Conservation (phyloP, 2,113 vertebrate genomes). For the Prinia subflava region DNA sequence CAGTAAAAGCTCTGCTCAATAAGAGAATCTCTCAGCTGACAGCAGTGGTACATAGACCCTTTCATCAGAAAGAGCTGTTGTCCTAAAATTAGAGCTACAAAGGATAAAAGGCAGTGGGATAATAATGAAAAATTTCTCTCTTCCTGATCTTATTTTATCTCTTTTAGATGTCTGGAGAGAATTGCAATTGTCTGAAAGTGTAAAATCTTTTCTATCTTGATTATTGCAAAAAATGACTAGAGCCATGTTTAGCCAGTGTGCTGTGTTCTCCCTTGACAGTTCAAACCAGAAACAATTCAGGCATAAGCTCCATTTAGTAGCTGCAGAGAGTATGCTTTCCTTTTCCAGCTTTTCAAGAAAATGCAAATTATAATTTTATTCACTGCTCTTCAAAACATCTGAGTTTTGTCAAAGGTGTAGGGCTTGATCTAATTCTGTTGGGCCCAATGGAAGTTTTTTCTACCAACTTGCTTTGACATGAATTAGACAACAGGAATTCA, state of each 20-base stretch:
- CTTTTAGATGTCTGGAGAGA: neutral
- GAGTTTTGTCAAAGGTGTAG: neutral
- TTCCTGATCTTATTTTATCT: neutral
- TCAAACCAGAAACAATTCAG: neutral
- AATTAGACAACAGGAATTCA: neutral
- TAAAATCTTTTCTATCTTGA: neutral
- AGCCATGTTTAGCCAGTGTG: neutral
- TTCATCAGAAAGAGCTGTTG: neutral
- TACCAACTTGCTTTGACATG: neutral
- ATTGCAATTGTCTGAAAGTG: neutral
- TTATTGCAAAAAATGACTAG: neutral
- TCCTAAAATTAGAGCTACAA: neutral
- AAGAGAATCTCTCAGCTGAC: neutral
- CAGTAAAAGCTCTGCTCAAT: neutral
- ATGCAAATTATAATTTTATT: neutral
- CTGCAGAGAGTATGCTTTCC: neutral
- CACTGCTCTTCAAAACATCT: neutral
- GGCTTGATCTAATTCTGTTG: neutral
- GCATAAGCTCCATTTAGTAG: neutral
- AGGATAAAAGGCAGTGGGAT: neutral
- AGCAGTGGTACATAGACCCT: neutral
- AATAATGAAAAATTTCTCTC: neutral
- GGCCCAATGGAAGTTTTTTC: neutral
- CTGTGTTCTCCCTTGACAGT: neutral
- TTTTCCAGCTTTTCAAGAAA: neutral